Base-by-base conservation (phyloP, 2,888 invertebrate species). In the Schizaphis graminum region DNA sequence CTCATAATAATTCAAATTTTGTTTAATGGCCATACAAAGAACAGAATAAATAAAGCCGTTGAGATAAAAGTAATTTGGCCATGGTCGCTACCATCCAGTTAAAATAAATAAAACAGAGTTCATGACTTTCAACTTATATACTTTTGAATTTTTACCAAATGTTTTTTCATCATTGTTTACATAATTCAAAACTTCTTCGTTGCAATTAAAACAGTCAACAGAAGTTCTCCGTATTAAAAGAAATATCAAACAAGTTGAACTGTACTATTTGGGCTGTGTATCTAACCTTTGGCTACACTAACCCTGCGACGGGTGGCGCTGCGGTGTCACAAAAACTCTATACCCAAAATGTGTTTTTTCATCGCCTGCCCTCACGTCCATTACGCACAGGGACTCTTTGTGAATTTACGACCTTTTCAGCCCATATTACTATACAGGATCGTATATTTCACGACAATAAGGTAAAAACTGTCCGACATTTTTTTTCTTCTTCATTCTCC, bases 361-460 rank as follows among this genome's bases (percentile, higher is more conserved):
- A 16, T 44, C 86, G 47, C 1, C 11, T 49, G 24, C 49, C 77
- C 49, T 67, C 61, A 24, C 91, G 49, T 77, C 49, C 49, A 77
- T 77, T 77, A 77, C n/a, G 53, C 61, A 35, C 92, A 21, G 86
- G 7, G 47, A 92, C 61, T 92, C 86, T 92, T 86, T 57, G 86
- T 61, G 92, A 86, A 92, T 92, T 92, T 92, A 92, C 92, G 92
- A 87, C 92, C 86, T 92, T 92, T 92, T 92, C 86, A 35, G 86
- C 57, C 91, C 44, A 85, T 85, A 91, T 91, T 85, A 84, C 91
- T 89, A 56, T 89, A 77, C 61, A 28, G 41, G 11, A 44, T 13
- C 85, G 84, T 93, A 93, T 93, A 93, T 93, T 93, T 89, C 89
- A 93, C 84, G 56, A 93, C 89, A 89, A 93, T 93, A 93, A 93